phyloP scores from a whole-genome alignment of 2,113 vertebrate species.

The Nipponia nippon region DNA sequence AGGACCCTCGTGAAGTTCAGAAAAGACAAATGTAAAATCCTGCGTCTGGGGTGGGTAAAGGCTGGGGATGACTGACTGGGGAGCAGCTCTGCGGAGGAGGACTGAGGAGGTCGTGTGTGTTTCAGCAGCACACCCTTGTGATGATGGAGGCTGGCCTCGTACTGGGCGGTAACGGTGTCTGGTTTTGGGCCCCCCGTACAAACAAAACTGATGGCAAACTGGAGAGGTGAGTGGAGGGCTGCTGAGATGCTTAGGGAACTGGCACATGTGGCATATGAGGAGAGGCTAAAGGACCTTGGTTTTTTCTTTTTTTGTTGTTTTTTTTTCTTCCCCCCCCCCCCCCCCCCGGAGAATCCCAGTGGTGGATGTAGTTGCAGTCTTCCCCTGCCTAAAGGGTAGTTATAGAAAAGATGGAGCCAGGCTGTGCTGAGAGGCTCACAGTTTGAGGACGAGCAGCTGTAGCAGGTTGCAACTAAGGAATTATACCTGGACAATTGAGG shows the following conservation, averaged over 20 bases:
- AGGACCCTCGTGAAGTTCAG: background rate
- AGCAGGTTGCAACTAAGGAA: background rate
- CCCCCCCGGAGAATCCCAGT: background rate
- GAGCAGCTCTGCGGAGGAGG: background rate
- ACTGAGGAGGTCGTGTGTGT: background rate
- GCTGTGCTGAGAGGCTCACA: background rate
- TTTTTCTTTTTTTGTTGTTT: background rate
- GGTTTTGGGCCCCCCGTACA: background rate
- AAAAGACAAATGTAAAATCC: background rate
- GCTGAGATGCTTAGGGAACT: background rate
- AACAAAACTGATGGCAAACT: background rate
- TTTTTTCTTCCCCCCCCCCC: background rate
- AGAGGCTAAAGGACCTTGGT: background rate
- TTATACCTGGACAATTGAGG: background rate
- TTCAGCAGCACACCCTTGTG: background rate
- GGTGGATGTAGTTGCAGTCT: background rate
- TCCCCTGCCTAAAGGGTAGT: background rate
- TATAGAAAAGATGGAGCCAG: background rate
- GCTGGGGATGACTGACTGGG: background rate
- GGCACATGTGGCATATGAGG: background rate
- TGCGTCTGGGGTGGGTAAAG: background rate
- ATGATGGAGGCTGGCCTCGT: background rate
- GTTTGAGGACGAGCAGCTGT: background rate
- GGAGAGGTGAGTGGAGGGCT: background rate
- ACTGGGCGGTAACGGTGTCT: accelerated